phyloP scores from a whole-genome alignment of 2,113 vertebrate genomes.

The Cololabis saira region DNA sequence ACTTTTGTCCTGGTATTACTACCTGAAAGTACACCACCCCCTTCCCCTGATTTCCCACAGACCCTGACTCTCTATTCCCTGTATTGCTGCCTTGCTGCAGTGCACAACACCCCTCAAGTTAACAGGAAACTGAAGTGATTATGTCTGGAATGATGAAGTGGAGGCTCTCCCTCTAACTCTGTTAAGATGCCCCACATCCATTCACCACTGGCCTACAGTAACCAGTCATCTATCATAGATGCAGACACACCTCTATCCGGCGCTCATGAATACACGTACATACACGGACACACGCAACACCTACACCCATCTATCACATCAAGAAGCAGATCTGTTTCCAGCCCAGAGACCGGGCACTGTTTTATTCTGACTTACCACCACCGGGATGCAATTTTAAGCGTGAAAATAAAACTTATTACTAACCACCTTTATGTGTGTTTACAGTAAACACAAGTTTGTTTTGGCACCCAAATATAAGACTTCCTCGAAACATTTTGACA shows the following conservation, averaged over 20 bases:
- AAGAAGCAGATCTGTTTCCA: slow-evolving; percentile 59
- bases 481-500: slow-evolving; percentile 62
- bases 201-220: slow-evolving; percentile 77
- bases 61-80: slow-evolving; percentile 47
- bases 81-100: slow-evolving; percentile 46
- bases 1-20: slow-evolving; percentile 55
- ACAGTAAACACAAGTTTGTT: slow-evolving; percentile 51
- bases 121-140: slow-evolving; percentile 81
- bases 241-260: slow-evolving; percentile 65
- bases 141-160: slow-evolving; percentile 85
- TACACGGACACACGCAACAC: slow-evolving; percentile 38
- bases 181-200: slow-evolving; percentile 78
- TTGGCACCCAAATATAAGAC: slow-evolving; percentile 46
- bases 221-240: slow-evolving; percentile 80
- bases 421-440: slow-evolving; percentile 68
- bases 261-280: slow-evolving; percentile 65
- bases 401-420: slow-evolving; percentile 76
- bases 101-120: slow-evolving; percentile 67
- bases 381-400: slow-evolving; percentile 69
- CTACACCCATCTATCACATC: slow-evolving; percentile 64
- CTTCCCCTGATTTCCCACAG: slow-evolving; percentile 51
- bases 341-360: slow-evolving; percentile 32
- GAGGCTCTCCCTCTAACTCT: slow-evolving; percentile 73
- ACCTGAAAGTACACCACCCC: slow-evolving; percentile 31
- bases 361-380: slow-evolving; percentile 72